A percentile compares a stretch with the other conserved stretches of the same genome.
Conservation (phyloP, 2,888 invertebrate species). For the Oscheius sp. region DNA sequence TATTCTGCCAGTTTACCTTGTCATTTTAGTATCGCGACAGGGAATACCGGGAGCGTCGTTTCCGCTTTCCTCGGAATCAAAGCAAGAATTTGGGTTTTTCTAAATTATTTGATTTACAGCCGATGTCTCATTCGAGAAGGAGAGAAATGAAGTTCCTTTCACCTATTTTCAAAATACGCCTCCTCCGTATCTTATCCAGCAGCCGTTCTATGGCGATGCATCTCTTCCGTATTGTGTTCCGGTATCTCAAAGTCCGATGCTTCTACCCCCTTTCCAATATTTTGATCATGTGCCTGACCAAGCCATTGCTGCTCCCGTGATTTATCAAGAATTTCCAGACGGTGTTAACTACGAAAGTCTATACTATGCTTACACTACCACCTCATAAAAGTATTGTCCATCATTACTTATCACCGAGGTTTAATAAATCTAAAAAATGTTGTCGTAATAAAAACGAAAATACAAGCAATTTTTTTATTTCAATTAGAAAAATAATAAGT, state of each 20-base stretch:
- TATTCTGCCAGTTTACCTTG: background rate
- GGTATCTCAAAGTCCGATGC: background rate
- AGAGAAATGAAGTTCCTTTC: background rate
- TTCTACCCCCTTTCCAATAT: background rate
- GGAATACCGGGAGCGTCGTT: background rate
- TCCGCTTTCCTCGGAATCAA: no score
- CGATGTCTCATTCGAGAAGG: background rate
- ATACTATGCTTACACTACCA: background rate
- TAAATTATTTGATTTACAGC: no score
- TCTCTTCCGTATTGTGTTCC: background rate
- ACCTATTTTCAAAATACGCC: background rate
- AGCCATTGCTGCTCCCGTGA: background rate
- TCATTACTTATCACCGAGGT: no score
- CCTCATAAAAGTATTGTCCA: no score
- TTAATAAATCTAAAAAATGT: no score
- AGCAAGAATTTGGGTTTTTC: no score
- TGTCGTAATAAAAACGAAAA: no score
- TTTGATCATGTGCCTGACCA: background rate
- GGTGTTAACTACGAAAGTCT: background rate
- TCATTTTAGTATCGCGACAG: background rate
- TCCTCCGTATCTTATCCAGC: background rate
- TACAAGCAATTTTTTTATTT: no score
- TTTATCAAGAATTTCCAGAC: constrained; percentile 4
- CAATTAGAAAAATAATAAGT: no score
- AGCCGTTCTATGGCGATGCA: background rate